phyloP scores from a whole-genome alignment of 2,888 invertebrate species.

The Tiphia femorata region DNA sequence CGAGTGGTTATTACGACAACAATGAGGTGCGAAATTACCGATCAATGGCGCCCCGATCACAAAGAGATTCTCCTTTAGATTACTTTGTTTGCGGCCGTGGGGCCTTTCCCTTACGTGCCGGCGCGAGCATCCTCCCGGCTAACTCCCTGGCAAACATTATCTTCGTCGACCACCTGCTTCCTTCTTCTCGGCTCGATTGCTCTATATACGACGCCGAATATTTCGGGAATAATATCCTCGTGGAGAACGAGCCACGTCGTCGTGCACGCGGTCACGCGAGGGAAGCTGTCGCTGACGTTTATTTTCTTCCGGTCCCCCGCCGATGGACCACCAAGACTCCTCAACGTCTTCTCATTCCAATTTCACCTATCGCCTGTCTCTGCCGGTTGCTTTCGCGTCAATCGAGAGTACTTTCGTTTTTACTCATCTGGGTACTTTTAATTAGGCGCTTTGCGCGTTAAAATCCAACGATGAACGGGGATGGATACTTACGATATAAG shows the following conservation, averaged over 20 bases:
- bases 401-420: too few species aligned
- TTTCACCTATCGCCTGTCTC: too few species aligned
- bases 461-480: too few species aligned
- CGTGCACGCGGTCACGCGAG: conserved; percentile 38
- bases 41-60: conserved; percentile 39
- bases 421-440: too few species aligned
- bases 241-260: conserved; percentile 7
- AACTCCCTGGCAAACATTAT: conserved; percentile 37
- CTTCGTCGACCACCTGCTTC: conserved; percentile 41
- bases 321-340: too few species aligned
- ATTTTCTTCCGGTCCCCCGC: conserved; percentile 10
- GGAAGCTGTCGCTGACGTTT: neutral
- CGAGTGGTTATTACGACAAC: conserved; percentile 42
- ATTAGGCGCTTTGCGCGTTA: too few species aligned
- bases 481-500: too few species aligned
- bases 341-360: too few species aligned
- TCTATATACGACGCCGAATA: conserved; percentile 28
- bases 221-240: conserved; percentile 18
- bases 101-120: conserved; percentile 21
- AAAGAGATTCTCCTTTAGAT: conserved; percentile 46
- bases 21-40: conserved; percentile 45
- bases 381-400: too few species aligned
- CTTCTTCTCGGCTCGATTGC: conserved; percentile 27
- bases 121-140: too few species aligned
- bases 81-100: conserved; percentile 25